These are phyloP conservation scores for Salvator merianae DNA, from an alignment of 2,113 vertebrate species.

Conservation along the genomic window DNA sequence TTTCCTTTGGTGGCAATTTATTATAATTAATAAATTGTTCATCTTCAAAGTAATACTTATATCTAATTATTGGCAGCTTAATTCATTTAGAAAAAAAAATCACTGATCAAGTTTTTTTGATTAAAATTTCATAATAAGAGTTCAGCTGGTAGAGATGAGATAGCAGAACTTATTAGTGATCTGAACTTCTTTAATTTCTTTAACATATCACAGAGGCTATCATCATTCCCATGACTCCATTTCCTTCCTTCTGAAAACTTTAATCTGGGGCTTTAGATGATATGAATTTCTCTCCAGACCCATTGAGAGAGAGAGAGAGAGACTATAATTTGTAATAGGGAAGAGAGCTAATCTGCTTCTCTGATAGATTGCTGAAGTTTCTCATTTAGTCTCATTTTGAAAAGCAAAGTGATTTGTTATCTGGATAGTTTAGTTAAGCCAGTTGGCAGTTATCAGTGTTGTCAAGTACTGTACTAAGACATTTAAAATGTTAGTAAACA, in stretches of 20 bases:
- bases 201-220: neutral
- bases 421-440: neutral
- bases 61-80: constrained; percentile 5
- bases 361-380: neutral
- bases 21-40: constrained; percentile 11
- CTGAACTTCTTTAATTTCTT: neutral
- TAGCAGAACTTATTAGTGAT: neutral
- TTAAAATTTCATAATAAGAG: constrained; percentile 5
- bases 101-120: neutral
- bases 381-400: neutral
- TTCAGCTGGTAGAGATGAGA: neutral
- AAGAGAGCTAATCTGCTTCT: neutral
- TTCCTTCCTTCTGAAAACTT: neutral
- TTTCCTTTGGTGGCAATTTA: neutral
- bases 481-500: neutral
- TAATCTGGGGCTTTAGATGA: neutral
- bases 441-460: neutral
- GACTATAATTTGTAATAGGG: neutral
- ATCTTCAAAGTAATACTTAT: neutral
- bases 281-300: neutral
- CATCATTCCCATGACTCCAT: neutral
- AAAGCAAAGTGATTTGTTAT: neutral
- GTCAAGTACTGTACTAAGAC: neutral
- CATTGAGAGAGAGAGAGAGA: neutral
- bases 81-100: constrained; percentile 12